A percentile compares a stretch with the other conserved stretches of the same genome.
Conservation (phyloP, 2,888 invertebrate species). For the Brachylomia viminalis region DNA sequence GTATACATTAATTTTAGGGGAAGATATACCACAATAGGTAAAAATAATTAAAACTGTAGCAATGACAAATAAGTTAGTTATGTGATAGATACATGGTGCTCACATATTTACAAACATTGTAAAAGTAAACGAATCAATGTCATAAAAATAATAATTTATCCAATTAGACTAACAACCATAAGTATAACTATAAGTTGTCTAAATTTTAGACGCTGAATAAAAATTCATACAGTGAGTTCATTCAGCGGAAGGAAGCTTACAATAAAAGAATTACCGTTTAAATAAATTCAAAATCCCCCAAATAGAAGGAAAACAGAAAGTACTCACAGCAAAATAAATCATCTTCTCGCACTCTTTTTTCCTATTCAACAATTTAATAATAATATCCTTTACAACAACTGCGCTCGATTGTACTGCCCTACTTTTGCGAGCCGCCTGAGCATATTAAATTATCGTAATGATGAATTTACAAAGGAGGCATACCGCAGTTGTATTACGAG, state of each 20-base stretch:
- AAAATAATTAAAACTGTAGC: too few relatives aligned
- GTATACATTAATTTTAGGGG: too few relatives aligned
- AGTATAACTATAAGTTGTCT: too few relatives aligned
- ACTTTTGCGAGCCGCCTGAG: constrained; percentile 62
- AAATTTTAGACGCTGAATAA: too few relatives aligned
- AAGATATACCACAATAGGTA: too few relatives aligned
- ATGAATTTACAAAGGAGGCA: constrained; percentile 72
- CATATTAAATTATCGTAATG: constrained; percentile 74
- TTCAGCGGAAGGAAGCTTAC: not conserved
- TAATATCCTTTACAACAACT: constrained; percentile 47
- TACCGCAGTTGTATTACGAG: constrained; percentile 56
- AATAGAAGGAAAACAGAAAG: constrained; percentile 15
- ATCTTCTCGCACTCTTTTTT: constrained; percentile 37
- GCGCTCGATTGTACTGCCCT: constrained; percentile 63
- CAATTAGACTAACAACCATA: too few relatives aligned
- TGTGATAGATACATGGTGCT: too few relatives aligned
- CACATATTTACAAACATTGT: too few relatives aligned
- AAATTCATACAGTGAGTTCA: not conserved
- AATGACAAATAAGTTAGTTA: too few relatives aligned
- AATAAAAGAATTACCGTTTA: not conserved
- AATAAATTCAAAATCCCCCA: constrained; percentile 8
- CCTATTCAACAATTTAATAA: constrained; percentile 46
- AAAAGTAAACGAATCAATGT: too few relatives aligned
- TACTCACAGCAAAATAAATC: constrained; percentile 34
- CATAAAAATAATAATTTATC: too few relatives aligned